Percentiles rank a stretch among this genome's conserved stretches.
Conservation (phyloP, 2,888 invertebrate genomes). For the Phoenoteleia sp. region DNA sequence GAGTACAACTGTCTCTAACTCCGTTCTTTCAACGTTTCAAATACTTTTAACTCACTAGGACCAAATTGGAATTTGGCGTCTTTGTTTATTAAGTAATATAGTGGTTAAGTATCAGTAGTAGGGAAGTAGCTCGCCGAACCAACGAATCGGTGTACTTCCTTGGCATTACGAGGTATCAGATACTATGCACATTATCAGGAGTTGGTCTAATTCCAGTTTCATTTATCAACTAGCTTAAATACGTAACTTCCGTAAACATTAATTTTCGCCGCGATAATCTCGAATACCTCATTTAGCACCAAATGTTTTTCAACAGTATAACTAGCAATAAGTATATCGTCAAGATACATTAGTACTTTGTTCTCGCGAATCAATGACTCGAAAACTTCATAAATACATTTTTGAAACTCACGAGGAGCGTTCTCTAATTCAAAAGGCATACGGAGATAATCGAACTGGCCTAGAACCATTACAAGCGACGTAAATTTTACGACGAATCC, state of each 20-base stretch:
- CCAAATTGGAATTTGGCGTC: background rate
- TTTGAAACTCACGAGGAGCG: slow-evolving; percentile 7
- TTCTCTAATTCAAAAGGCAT: slow-evolving; percentile 7
- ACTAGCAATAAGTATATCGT: background rate
- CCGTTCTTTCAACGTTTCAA: background rate
- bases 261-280: background rate
- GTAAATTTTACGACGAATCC: background rate
- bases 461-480: background rate
- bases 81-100: background rate
- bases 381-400: background rate
- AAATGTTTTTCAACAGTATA: background rate
- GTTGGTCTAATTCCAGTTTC: background rate
- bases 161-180: background rate
- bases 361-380: background rate
- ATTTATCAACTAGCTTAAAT: slow-evolving; percentile 9
- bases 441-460: background rate
- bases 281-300: background rate
- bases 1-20: too few species aligned
- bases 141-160: background rate
- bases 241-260: background rate
- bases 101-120: background rate
- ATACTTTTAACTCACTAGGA: background rate
- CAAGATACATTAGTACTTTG: background rate
- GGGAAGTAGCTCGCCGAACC: background rate
- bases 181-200: background rate